Conservation (phyloP, 1,140 invertebrate species). For the Microplitis demolitor region DNA sequence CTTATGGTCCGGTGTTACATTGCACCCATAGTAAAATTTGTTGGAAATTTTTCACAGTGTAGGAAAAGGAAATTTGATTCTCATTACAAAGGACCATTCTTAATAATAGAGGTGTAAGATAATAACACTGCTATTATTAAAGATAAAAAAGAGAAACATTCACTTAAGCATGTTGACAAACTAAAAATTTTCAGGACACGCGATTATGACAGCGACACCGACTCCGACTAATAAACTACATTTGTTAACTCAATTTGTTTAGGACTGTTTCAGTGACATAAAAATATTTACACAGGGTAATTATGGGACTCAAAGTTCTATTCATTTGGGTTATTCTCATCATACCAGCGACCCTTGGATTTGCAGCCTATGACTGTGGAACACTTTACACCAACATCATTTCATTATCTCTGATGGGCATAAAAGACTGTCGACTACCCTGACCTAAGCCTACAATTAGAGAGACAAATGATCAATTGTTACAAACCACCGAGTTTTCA, state of each 20-base stretch:
- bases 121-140: slow-evolving; percentile 13
- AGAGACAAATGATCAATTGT: not conserved
- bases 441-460: not conserved
- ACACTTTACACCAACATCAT: not conserved
- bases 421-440: slow-evolving; percentile 15
- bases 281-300: not conserved
- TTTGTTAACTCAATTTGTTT: no score
- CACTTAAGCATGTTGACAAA: slow-evolving; percentile 18
- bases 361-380: slow-evolving; percentile 19
- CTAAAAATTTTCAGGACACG: not conserved
- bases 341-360: not conserved
- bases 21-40: no score
- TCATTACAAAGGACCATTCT: slow-evolving; percentile 12
- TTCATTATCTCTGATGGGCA: not conserved
- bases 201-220: not conserved
- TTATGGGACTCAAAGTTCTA: no score
- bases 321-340: no score
- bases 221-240: not conserved
- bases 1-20: no score
- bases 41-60: no score
- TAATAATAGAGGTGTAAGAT: not conserved
- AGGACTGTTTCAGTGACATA: no score
- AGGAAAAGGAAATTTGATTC: slow-evolving; percentile 7
- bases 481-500: slow-evolving; percentile 15
- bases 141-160: not conserved